phyloP scores from a whole-genome alignment of 2,888 invertebrate genomes.

The Achlya flavicornis region DNA sequence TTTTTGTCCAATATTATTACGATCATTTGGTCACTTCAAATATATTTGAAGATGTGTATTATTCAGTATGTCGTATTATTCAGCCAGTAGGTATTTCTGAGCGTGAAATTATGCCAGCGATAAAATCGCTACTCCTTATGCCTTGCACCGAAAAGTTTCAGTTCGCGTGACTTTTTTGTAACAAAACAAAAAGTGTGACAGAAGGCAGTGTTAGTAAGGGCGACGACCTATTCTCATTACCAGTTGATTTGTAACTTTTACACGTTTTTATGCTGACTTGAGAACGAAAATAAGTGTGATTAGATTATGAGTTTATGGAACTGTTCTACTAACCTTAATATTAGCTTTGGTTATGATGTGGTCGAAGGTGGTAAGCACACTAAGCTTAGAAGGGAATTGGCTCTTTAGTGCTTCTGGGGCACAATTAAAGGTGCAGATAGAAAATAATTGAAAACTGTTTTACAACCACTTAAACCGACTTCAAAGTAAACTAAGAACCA shows the following conservation, averaged over 20 bases:
- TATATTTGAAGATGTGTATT: too few relatives aligned
- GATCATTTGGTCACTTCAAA: too few relatives aligned
- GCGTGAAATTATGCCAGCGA: neutral
- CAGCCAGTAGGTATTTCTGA: too few relatives aligned
- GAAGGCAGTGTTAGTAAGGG: neutral
- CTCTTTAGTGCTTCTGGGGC: too few relatives aligned
- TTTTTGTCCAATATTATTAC: too few relatives aligned
- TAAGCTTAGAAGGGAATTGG: too few relatives aligned
- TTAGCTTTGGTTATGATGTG: neutral
- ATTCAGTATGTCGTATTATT: too few relatives aligned
- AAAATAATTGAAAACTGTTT: too few relatives aligned
- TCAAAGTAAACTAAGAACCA: too few relatives aligned
- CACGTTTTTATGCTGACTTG: neutral
- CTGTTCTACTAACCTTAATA: neutral
- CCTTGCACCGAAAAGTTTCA: neutral
- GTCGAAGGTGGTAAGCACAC: too few relatives aligned
- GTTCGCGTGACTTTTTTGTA: slow-evolving; percentile 9
- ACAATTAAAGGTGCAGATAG: too few relatives aligned
- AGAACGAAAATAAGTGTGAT: neutral
- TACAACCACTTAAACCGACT: too few relatives aligned
- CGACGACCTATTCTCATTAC: neutral
- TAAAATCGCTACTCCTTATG: neutral
- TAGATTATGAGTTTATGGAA: neutral
- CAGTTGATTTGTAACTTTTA: neutral
- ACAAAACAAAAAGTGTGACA: neutral